Base-by-base conservation (phyloP, 2,888 invertebrate genomes). In the Allophyes oxyacanthae region DNA sequence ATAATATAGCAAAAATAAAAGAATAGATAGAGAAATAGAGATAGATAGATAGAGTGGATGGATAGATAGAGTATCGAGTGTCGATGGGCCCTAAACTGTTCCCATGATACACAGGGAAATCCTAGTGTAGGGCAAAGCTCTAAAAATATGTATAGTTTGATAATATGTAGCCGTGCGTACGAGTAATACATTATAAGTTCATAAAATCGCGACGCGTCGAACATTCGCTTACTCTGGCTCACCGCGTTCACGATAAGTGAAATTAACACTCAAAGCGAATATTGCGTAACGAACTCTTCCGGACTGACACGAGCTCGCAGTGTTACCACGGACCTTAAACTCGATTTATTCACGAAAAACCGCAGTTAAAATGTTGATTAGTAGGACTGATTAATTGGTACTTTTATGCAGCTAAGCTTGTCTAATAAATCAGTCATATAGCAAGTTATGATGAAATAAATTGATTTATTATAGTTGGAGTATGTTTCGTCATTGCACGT, bases 201-300 rank as follows among this genome's bases (percentile, higher is more conserved):
- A n/a, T n/a, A n/a, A n/a, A n/a, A 14, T 34, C n/a, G 5, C 11
- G 25, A 30, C 25, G 6, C 6, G 8, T 28, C 3, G 3, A 28
- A 1, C 25, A 0, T 15, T 43, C 43, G 11, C 28, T 28, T 4
- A 8, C 11, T 15, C 38, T 40, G 48, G 30, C 11, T 49, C 38
- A 15, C 42, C 48, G 25, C 15, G 9, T 34, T 50, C 15, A 36
- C 43, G 37, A 33, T 58, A 59, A 60, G 52, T 62, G 61, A 61
- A 61, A 58, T 59, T 66, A 52, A 43, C 15, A 37, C 14, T 41
- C 0, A 10, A 38, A 11, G 14, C 36, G 11, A 36, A 20, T 8
- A 10, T 75, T 74, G 20, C 56, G 36, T 59, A 74, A 75, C 51
- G 1, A 26, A 52, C 38, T 41, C 55, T 75, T 65, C 61, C 64